Base-by-base conservation (phyloP, 2,888 invertebrate species). In the Sarcophaga subvicina region DNA sequence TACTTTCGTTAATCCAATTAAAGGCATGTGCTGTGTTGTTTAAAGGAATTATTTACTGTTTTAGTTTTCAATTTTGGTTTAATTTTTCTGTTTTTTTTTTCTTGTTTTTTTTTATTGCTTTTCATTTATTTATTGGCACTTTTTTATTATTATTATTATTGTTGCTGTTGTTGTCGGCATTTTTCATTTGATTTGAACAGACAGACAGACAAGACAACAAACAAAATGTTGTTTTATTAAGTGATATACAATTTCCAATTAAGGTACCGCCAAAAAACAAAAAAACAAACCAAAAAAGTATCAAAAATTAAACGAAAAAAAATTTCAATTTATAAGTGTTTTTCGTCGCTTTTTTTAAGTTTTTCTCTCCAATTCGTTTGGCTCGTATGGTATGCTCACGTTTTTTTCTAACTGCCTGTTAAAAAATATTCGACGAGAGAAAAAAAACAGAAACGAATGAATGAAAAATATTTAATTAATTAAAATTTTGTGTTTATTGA, bases 231-330 rank as follows among this genome's bases (percentile, higher is more conserved):
- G 82, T 83, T 88, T 88, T 87, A 83, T 78, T 84, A 81, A 88
- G 86, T 88, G 88, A 88, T 88, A 88, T 87, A 88, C 89, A 88
- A 88, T 85, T 88, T 87, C 88, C 89, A 88, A 88, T 88, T 88
- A 89, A 87, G 89, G 89, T 67, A 88, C 89, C 89, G 89, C 87
- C 71, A 85, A 82, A 71, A 69, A 73, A 10, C 22, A 1, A 27
- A 67, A 37, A 37, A 8, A 8, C 0, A 1, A 49, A 49, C 4
- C 25, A 4, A 37, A 37, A 37, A 37, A 37, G 8, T 8, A 37
- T 37, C 8, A 8, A 8, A 37, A 37, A 37, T 37, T 37, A 37
- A 37, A 37, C 8, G 37, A 8, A 37, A 37, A 37, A 49, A 49
- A 54, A 4, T 14, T 54, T 69, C 80, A 83, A 80, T 82, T 77